Base-by-base conservation (phyloP, 2,113 vertebrate species). In the Oryzias curvinotus region DNA sequence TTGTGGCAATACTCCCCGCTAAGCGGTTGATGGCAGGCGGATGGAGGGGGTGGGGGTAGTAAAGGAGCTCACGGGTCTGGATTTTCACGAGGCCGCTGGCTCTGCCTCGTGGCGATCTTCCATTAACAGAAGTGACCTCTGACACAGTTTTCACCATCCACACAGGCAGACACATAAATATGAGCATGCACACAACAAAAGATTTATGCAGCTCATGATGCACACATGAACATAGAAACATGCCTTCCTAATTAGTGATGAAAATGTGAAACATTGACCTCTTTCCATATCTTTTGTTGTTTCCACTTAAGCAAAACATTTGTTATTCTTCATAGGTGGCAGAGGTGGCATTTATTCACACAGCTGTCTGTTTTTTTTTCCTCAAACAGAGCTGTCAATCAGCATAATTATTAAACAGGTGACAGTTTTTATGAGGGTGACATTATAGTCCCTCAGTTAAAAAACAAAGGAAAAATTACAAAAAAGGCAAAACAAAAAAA, bases 31-130 rank as follows among this genome's bases (percentile, higher is more conserved):
- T 78, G 67, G 26, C 62, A 68, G 73, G 71, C 19, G 18, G 57
- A 60, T 61, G 65, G 4, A 25, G 21, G 52, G 18, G 10, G 50
- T 41, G 23, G 57, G 43, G 46, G 62, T 12, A 49, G 63, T 76
- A 64, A 80, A 80, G 78, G 52, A 66, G 65, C 58, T 45, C 52
- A 52, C 10, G 52, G 56, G 57, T 47, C 74, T 58, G 52, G 48
- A 13, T 71, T 80, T 73, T 82, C 56, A 81, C 79, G 83, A 85
- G 83, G 75, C 68, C 67, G 48, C 51, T 67, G 57, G 65, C 57
- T 50, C 19, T 70, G 67, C 25, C 47, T 68, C 51, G 16, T 3
- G 12, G 50, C 17, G 1, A 59, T 65, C 66, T 77, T 78, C 76
- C 51, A 75, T 65, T 80, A 73, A 57, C 60, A 36, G 44, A 43